Evolutionary conservation across 2,888 invertebrate genomes (phyloP), one percentile per base, ranked within the genome.

Genomic region (Melieria omissa): DNA sequence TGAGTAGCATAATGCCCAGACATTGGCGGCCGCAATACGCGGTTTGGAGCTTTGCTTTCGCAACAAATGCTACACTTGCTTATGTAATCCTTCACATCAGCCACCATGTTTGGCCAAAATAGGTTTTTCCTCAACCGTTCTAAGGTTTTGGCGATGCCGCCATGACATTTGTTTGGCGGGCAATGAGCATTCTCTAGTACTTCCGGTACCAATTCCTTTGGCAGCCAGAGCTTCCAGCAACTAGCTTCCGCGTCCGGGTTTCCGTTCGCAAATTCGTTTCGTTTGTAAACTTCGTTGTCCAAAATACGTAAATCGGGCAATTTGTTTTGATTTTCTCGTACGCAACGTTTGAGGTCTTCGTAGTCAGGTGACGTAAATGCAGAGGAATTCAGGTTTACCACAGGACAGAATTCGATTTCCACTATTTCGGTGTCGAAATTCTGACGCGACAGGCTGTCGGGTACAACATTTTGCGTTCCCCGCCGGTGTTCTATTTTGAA

Each of bases 171-270:
- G n/a, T 71, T 63, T 7, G 70, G 61, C 42, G 67, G 66, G 12
- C 62, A 10, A 47, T 74, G 71, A 3, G 68, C 68, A 14, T 52
- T 62, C 16, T 45, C 47, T n/a, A 74, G 69, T 3, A 66, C 44
- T 5, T 61, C 54, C 0, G 46, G 6, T 8, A 58, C 46, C 12
- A 74, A 47, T 16, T 57, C 47, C 44, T 52, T 72, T 29, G 72
- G 71, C 10, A 73, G 46, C 57, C 65, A 72, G 4, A 74, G 52
- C 16, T 74, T 74, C 72, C 72, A 74, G 9, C 55, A 63, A 54
- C 45, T 46, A 4, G 41, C 10, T n/a, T n/a, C n/a, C n/a, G n/a
- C n/a, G 57, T 70, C 63, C 0, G 57, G n/a, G 8, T 67, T 52
- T 9, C 70, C 70, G 47, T 57, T 44, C 1, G 70, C 12, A 65